Percentiles rank a stretch among this genome's conserved stretches.
phyloP scores from a whole-genome alignment of 2,113 vertebrate species.

The Telmatochromis sp. region DNA sequence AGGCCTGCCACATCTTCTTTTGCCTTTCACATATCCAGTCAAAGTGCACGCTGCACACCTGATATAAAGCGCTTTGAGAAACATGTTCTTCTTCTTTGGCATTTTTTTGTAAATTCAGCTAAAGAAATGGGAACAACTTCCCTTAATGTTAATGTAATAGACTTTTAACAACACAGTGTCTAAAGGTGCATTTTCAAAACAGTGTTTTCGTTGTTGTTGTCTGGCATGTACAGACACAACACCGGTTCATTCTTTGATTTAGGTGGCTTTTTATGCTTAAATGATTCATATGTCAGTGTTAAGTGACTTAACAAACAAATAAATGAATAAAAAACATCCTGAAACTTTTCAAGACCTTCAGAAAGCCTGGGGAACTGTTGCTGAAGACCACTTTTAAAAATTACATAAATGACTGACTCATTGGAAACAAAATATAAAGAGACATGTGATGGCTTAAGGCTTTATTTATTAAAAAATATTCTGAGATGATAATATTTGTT shows the following conservation, averaged over 20 bases:
- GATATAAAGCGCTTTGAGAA: not conserved
- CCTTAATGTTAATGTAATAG: not conserved
- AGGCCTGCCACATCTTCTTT: not conserved
- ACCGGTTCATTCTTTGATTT: not conserved
- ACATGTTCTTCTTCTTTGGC: not conserved
- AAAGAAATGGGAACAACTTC: not conserved
- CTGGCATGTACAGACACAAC: not conserved
- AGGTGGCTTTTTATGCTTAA: not conserved
- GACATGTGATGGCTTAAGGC: not conserved
- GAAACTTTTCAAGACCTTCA: not conserved
- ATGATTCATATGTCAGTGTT: not conserved
- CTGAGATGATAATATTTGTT: not conserved
- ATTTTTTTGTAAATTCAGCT: not conserved
- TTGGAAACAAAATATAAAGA: not conserved
- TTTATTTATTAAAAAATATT: not conserved
- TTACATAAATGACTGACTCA: not conserved
- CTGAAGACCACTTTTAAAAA: not conserved
- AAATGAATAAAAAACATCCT: not conserved
- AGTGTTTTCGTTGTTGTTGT: not conserved
- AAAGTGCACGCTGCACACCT: not conserved
- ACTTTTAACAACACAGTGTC: not conserved
- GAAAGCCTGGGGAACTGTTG: not conserved
- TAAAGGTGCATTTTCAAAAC: not conserved
- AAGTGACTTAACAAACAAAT: not conserved
- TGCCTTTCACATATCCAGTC: not conserved